Percentiles rank a stretch among this genome's conserved stretches.
These are phyloP conservation scores for Penaeus vannamei DNA, from an alignment of 1,140 invertebrate species.

Conservation along the genomic window DNA sequence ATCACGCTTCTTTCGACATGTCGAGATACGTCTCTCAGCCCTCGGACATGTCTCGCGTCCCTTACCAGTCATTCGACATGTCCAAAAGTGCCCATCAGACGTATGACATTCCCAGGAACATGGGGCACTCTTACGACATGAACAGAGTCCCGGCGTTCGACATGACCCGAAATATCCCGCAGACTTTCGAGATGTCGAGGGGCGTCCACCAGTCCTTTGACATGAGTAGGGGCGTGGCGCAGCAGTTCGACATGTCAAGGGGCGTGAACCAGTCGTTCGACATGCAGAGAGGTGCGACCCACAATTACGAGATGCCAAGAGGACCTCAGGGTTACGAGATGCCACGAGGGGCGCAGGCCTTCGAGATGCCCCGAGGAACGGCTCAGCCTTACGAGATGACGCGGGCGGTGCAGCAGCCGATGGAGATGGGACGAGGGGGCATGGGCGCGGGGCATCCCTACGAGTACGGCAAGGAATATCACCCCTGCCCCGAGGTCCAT, in stretches of 20 bases:
- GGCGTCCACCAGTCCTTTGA: constrained; percentile 10
- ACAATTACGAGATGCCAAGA: constrained; percentile 23
- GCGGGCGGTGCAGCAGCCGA: background rate
- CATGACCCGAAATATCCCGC: background rate
- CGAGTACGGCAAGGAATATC: constrained; percentile 12
- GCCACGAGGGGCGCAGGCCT: background rate
- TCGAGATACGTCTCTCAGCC: constrained; percentile 19
- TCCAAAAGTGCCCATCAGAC: too few species aligned
- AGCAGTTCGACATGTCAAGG: constrained; percentile 34
- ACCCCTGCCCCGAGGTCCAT: background rate
- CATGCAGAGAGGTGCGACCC: too few species aligned
- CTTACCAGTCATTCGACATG: too few species aligned
- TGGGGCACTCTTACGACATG: too few species aligned
- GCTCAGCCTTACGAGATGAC: constrained; percentile 20
- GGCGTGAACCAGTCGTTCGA: background rate
- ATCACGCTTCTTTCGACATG: constrained; percentile 35
- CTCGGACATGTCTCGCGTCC: too few species aligned
- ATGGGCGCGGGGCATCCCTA: constrained; percentile 7
- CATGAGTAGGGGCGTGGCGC: constrained; percentile 20
- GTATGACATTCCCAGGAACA: too few species aligned
- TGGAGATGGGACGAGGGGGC: background rate
- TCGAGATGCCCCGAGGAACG: constrained; percentile 34
- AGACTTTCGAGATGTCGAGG: constrained; percentile 32
- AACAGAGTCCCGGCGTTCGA: too few species aligned
- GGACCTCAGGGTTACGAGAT: background rate